Conservation (phyloP, 2,888 invertebrate species). For the Epirrita christyi region DNA sequence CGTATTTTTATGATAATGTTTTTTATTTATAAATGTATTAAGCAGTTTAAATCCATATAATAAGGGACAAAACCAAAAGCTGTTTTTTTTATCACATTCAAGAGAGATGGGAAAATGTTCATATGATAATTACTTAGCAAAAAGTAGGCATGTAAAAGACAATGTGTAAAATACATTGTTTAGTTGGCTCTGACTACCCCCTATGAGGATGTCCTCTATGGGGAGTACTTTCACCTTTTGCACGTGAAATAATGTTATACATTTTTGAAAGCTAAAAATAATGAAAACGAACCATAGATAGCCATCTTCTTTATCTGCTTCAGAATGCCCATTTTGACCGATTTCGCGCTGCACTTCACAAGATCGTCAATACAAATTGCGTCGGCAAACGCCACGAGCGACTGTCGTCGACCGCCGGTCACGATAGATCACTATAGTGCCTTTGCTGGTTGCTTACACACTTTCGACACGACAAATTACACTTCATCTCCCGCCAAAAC, state of each 20-base stretch:
- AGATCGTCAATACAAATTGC: slow-evolving; percentile 31
- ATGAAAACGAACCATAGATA: slow-evolving; percentile 61
- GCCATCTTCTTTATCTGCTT: slow-evolving; percentile 79
- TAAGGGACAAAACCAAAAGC: background rate
- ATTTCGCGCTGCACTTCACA: slow-evolving; percentile 35
- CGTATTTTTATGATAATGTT: background rate
- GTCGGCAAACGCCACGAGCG: slow-evolving; percentile 49
- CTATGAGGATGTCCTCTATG: background rate
- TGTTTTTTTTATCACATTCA: background rate
- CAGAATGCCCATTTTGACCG: slow-evolving; percentile 67
- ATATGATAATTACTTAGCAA: background rate
- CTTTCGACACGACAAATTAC: slow-evolving; percentile 45
- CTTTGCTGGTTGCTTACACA: slow-evolving; percentile 35
- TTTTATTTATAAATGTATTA: background rate
- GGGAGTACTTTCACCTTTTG: background rate
- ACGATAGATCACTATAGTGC: slow-evolving; percentile 57
- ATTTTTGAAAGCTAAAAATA: slow-evolving; percentile 7
- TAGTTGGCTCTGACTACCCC: background rate
- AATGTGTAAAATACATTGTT: background rate
- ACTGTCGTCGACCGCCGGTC: slow-evolving; percentile 57
- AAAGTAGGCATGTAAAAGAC: background rate
- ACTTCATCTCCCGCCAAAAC: slow-evolving; percentile 66
- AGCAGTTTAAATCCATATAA: background rate
- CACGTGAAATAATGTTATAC: background rate
- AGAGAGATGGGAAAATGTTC: background rate